Percentiles rank a stretch among this genome's conserved stretches.
phyloP scores from a whole-genome alignment of 2,113 vertebrate genomes.

The Hippocampus mohnikei region DNA sequence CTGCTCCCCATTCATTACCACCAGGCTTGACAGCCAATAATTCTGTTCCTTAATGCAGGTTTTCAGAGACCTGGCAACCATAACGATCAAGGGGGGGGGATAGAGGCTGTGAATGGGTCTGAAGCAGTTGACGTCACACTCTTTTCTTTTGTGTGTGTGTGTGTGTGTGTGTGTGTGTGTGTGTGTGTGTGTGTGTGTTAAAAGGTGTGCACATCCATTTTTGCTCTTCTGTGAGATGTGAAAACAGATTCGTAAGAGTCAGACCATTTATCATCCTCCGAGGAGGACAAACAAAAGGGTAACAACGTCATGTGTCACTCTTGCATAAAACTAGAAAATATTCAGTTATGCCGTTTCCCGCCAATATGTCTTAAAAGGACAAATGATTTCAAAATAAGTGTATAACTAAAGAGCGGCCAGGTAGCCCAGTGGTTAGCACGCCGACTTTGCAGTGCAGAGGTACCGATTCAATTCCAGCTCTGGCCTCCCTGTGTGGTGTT shows the following conservation, averaged over 20 bases:
- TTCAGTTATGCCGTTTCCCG: not conserved
- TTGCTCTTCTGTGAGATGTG: conserved; percentile 44
- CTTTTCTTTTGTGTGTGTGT: conserved; percentile 26
- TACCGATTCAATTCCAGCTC: too few species aligned
- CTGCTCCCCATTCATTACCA: conserved; percentile 48
- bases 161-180: not conserved
- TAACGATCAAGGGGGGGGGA: conserved; percentile 16
- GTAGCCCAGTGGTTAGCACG: too few species aligned
- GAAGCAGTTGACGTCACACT: conserved; percentile 58
- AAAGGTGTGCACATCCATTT: conserved; percentile 40
- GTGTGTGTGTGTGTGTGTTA: conserved; percentile 12
- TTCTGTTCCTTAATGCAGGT: conserved; percentile 36
- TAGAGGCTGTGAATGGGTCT: conserved; percentile 47
- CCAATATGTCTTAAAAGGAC: not conserved
- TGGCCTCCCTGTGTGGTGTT: too few species aligned
- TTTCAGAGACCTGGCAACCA: conserved; percentile 46
- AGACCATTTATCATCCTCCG: conserved; percentile 20
- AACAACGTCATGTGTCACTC: conserved; percentile 11
- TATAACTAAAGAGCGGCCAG: too few species aligned
- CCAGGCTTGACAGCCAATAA: conserved; percentile 39
- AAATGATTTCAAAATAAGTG: not conserved
- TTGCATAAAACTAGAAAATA: conserved; percentile 25
- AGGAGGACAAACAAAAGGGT: conserved; percentile 20
- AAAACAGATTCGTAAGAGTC: conserved; percentile 13
- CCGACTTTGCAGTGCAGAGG: too few species aligned